These are phyloP conservation scores for Leucophenga varia DNA, from an alignment of 1,140 invertebrate species.

Conservation along the genomic window DNA sequence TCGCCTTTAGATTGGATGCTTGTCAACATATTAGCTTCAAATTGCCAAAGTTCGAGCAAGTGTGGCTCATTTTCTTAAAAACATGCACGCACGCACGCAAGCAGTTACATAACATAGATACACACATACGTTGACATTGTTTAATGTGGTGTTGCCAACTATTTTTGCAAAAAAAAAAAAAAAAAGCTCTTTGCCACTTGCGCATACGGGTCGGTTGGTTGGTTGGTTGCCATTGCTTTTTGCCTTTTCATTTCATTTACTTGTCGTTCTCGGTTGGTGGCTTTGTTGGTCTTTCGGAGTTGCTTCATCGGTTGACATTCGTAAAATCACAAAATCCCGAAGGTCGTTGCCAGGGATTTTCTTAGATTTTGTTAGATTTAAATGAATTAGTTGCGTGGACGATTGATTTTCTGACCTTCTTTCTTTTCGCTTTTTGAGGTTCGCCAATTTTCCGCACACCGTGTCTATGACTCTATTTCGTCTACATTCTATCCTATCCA, in stretches of 20 bases:
- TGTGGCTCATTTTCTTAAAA: slow-evolving; percentile 45
- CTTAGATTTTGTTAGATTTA: slow-evolving; percentile 58
- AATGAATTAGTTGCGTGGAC: slow-evolving; percentile 57
- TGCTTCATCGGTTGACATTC: slow-evolving; percentile 56
- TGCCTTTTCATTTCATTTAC: too few relatives aligned
- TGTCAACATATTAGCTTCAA: slow-evolving; percentile 54
- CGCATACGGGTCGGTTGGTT: not conserved
- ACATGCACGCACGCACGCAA: slow-evolving; percentile 11
- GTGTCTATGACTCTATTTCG: too few relatives aligned
- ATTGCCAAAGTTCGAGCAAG: slow-evolving; percentile 53
- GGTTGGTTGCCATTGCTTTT: slow-evolving; percentile 6
- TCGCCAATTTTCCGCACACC: too few relatives aligned
- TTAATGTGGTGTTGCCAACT: slow-evolving; percentile 55
- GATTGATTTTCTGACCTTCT: slow-evolving; percentile 58
- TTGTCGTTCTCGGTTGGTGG: slow-evolving; percentile 10
- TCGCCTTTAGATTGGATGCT: slow-evolving; percentile 32
- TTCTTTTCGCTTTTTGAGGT: too few relatives aligned
- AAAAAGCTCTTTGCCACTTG: slow-evolving; percentile 21
- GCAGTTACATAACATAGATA: not conserved
- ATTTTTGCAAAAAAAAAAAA: slow-evolving; percentile 54
- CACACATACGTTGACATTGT: slow-evolving; percentile 27
- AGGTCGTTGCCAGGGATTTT: slow-evolving; percentile 58
- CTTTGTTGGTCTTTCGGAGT: slow-evolving; percentile 25
- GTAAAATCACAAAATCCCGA: slow-evolving; percentile 57
- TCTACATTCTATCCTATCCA: too few relatives aligned